Evolutionary conservation across 2,888 invertebrate genomes (phyloP).

Genomic region (Amphimallon solstitiale): DNA sequence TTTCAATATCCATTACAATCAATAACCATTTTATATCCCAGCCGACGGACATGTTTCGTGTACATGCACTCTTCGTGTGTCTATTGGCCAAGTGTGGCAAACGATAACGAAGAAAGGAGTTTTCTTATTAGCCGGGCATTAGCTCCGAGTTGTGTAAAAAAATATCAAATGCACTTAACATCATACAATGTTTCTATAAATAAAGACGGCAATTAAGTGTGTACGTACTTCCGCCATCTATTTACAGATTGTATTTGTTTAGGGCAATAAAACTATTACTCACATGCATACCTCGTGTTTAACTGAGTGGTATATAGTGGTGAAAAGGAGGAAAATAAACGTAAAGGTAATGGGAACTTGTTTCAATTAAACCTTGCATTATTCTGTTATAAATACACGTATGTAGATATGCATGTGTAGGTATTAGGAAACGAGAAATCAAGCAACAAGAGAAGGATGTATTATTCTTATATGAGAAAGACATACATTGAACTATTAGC

Average conservation of each 20-base stretch:
- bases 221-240: constrained; percentile 7
- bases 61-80: too few species aligned
- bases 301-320: constrained; percentile 8
- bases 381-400: too few species aligned
- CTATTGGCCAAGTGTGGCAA: too few species aligned
- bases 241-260: constrained; percentile 17
- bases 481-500: too few species aligned
- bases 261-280: constrained; percentile 17
- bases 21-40: constrained; percentile 11
- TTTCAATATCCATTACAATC: constrained; percentile 8
- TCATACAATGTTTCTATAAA: constrained; percentile 24
- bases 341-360: constrained; percentile 9
- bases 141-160: background rate
- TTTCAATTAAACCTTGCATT: constrained; percentile 11
- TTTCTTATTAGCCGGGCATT: background rate
- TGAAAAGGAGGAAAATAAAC: constrained; percentile 9
- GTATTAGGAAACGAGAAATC: too few species aligned
- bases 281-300: constrained; percentile 12
- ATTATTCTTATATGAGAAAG: too few species aligned
- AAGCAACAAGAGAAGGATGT: too few species aligned
- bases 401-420: too few species aligned
- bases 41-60: constrained; percentile 14
- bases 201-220: constrained; percentile 18
- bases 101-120: background rate
- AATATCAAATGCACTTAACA: background rate